A percentile compares a stretch with the other conserved stretches of the same genome.
These are phyloP conservation scores for Romanogobio albipinnatus DNA, from an alignment of 2,113 vertebrate species.

Conservation along the genomic window DNA sequence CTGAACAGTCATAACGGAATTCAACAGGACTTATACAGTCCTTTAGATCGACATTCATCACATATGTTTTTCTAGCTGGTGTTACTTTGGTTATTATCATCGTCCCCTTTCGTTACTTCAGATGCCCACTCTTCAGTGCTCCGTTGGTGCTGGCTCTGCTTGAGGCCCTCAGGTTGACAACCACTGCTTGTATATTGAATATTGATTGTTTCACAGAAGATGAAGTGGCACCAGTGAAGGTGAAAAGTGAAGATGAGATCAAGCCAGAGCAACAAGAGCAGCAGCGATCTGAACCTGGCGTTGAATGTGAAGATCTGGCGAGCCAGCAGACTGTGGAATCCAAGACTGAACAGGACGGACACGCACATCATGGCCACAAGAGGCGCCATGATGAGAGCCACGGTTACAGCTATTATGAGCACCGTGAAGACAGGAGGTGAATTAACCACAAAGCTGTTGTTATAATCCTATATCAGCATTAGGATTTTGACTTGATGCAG, in stretches of 20 bases:
- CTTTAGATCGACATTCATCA: too few relatives aligned
- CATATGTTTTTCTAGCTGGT: too few relatives aligned
- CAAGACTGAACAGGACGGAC: conserved; percentile 63
- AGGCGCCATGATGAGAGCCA: conserved; percentile 81
- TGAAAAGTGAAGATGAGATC: conserved; percentile 44
- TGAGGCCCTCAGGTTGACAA: neutral
- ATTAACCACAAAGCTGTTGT: neutral
- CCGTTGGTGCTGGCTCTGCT: too few relatives aligned
- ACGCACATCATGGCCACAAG: conserved; percentile 76
- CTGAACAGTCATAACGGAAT: too few relatives aligned
- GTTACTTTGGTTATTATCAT: too few relatives aligned
- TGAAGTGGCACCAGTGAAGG: conserved; percentile 67
- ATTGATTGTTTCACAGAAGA: conserved; percentile 52
- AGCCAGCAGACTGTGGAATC: conserved; percentile 58
- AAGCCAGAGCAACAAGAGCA: neutral
- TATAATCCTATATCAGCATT: neutral
- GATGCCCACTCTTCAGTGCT: too few relatives aligned
- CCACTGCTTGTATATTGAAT: neutral
- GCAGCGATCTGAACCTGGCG: neutral
- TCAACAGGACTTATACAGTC: too few relatives aligned
- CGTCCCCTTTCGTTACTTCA: too few relatives aligned
- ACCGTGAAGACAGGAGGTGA: conserved; percentile 86
- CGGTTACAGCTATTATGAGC: conserved; percentile 83
- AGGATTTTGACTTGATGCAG: neutral
- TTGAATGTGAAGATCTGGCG: conserved; percentile 7